Evolutionary conservation across 2,888 invertebrate species (phyloP), one percentile per base, ranked within the genome.

Genomic region (Thymelicus lineola): DNA sequence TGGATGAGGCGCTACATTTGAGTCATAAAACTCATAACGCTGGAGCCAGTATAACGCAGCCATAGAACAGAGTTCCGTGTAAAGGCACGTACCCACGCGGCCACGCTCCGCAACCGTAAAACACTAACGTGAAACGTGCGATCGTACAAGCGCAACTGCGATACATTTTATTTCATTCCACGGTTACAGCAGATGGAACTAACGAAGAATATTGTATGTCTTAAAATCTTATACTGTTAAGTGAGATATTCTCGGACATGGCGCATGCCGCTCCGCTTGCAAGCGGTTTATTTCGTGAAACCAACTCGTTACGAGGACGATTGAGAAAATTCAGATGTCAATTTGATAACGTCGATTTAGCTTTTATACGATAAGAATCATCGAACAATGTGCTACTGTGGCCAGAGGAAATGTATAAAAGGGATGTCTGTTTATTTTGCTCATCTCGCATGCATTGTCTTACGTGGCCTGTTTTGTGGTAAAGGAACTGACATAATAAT

Each of bases 81-180:
- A 68, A 68, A 68, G 68, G 55, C 68, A 69, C 69, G 69, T 69
- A 48, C 63, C 36, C 69, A 69, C 58, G 67, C 67, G 38, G 58
- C 36, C 69, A 69, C 58, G 67, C 67, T 28, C 62, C 61, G 58
- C 62, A 62, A 68, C 62, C 63, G 69, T 69, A 69, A 69, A 69
- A 63, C 62, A 58, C 46, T 69, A 58, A 63, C 61, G 28, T 15
- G 62, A 35, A 42, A 69, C 69, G 69, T 69, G 69, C 58, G 69
- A 63, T 42, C 58, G 42, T 50, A 28, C 63, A 14, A 20, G 55
- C 58, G 55, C 55, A 57, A 53, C 63, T 20, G 7, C 45, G 45
- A 38, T 35, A 48, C 15, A 20, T 64, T 64, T 58, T 59, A 60
- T 60, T 68, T 68, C 53, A 35, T 63, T 58, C 38, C 5, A 48